Evolutionary conservation across 2,888 invertebrate species (phyloP), one percentile per base, ranked within the genome.

Genomic region (Malthinus flaveolus): DNA sequence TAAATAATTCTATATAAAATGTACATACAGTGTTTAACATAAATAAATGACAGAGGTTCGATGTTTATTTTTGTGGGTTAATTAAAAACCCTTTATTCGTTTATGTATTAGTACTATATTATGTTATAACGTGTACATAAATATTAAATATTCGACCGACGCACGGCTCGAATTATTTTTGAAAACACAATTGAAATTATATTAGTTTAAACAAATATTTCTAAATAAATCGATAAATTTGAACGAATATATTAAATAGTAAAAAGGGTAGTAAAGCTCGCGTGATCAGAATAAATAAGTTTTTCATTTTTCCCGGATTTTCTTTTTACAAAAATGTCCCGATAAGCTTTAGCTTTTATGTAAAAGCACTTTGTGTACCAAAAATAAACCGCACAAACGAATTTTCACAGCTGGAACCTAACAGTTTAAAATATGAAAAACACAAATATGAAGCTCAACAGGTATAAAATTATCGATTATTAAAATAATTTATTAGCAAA

Each of bases 321-420:
- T 39, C n/a, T 15, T 10, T 10, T 36, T 39, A 39, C 23, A 23
- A 23, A 23, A 23, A 39, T 15, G 13, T 39, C 39, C 15, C 23
- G 39, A 39, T 39, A 39, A 39, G 39, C 39, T 39, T 39, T 39
- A 39, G 39, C 39, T 39, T 39, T 39, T 39, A 39, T 13, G 39
- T 39, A 36, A 10, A 10, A 10, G 10, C 10, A 35, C 10, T 15
- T 39, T 39, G 23, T 15, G 13, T 15, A 15, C 39, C 15, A 39
- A 39, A 39, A 39, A 39, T 39, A 39, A 39, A 39, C 39, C 12
- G 12, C 23, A 5, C 23, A 23, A 23, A 23, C 23, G 23, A 3
- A 39, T 39, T 39, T 39, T 39, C 39, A 39, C 39, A 39, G 13
- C 39, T 39, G 39, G 15, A 39, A 15, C 39, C 39, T 7, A 39